Base-by-base conservation (phyloP, 2,113 vertebrate species). In the Prolemur simus region DNA sequence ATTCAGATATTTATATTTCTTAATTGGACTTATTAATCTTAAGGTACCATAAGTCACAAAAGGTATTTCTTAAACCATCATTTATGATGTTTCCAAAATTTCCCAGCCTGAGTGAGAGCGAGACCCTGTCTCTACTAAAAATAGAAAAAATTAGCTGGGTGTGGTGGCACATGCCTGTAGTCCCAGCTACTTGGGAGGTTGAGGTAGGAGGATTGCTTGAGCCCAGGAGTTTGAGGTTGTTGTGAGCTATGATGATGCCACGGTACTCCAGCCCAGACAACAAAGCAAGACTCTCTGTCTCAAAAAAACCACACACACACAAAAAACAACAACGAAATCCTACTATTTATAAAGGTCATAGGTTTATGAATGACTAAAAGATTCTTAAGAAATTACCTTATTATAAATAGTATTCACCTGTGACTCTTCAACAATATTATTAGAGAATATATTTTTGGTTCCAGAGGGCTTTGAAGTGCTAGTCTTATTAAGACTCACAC, bases 261-360 rank as follows among this genome's bases (percentile, higher is more conserved):
- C 1, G 52, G 17, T 18, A 54, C 52, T 54, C 52, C 17, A 54
- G 52, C 15, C 52, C 5, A 5, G 17, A 15, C 52, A 54, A 54
- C 52, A 54, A 15, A 54, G 52, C 52, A 54, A 18, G 52, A 18
- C 52, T 54, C 49, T 15, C 52, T 54, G 52, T 54, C 52, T 54
- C 52, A 54, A 54, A 54, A 52, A 49, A 49, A 49, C 14, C 52
- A 52, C 52, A 52, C 49, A 52, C 52, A 52, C 15, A 52, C n/a
- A n/a, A 42, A 42, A 42, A 42, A 42, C 42, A n/a, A n/a, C n/a
- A 52, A 52, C 52, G 1, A 54, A 63, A 10, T 63, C 47, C 27
- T 37, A 32, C 27, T 10, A 45, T 95, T 96, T 87, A 37, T 56
- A 96, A 86, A 86, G 63, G 92, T 74, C 78, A 56, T 9, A 89